Percentiles rank a stretch among this genome's conserved stretches.
phyloP scores from a whole-genome alignment of 1,140 invertebrate genomes.

The Sesamia nonagrioides region DNA sequence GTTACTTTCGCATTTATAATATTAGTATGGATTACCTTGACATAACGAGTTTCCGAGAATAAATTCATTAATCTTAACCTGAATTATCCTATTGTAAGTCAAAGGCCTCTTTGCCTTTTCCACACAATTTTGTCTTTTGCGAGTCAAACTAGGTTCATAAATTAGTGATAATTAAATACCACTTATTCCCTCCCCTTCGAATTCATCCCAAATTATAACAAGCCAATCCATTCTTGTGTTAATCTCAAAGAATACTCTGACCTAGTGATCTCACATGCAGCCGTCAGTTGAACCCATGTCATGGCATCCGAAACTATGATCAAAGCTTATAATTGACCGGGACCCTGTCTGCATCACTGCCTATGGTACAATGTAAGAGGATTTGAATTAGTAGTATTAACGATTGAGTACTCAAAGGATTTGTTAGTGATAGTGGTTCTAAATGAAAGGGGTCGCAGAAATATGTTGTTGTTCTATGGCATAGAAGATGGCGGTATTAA shows the following conservation, averaged over 20 bases:
- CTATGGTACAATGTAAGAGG: slow-evolving; percentile 18
- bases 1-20: too few relatives aligned
- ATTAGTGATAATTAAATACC: too few relatives aligned
- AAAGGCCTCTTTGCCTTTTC: too few relatives aligned
- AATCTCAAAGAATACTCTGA: slow-evolving; percentile 36
- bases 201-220: not conserved
- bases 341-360: slow-evolving; percentile 25
- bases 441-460: slow-evolving; percentile 3
- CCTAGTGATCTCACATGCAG: slow-evolving; percentile 32
- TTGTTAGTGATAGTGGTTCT: slow-evolving; percentile 15
- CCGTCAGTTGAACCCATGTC: slow-evolving; percentile 30
- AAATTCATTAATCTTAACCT: too few relatives aligned
- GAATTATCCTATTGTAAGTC: too few relatives aligned
- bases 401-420: slow-evolving; percentile 35
- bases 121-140: too few relatives aligned
- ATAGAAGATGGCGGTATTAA: too few relatives aligned
- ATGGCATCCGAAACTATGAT: slow-evolving; percentile 32
- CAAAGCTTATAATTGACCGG: slow-evolving; percentile 33
- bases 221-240: slow-evolving; percentile 13
- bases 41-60: too few relatives aligned
- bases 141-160: not conserved
- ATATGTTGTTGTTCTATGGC: not conserved
- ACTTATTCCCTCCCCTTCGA: not conserved
- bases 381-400: slow-evolving; percentile 29
- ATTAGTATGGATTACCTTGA: too few relatives aligned